Conservation (phyloP, 2,797 vertebrate species). For the Astyanax mexicanus region DNA sequence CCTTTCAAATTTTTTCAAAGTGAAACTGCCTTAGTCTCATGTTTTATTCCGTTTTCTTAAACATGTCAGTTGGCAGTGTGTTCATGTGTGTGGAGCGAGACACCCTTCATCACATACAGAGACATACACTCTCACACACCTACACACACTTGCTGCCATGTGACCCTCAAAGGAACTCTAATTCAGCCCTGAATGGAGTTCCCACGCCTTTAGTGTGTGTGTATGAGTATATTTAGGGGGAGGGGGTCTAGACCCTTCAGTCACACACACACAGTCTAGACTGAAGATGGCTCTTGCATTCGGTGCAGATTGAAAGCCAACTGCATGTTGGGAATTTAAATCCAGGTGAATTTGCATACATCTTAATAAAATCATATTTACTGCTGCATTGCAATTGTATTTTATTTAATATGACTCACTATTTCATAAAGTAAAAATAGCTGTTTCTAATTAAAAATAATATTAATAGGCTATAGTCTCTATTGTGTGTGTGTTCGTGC, state of each 20-base stretch:
- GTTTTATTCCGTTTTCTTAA: slow-evolving; percentile 23
- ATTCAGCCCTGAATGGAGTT: slow-evolving; percentile 79
- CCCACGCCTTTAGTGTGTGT: slow-evolving; percentile 76
- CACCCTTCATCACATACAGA: slow-evolving; percentile 54
- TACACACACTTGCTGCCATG: slow-evolving; percentile 77
- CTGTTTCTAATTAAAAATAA: no score
- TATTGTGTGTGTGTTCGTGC: no score
- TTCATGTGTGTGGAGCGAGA: slow-evolving; percentile 55
- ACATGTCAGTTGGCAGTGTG: slow-evolving; percentile 27
- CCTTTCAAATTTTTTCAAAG: background rate
- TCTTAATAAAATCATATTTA: background rate
- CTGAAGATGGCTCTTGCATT: slow-evolving; percentile 50
- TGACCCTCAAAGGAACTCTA: slow-evolving; percentile 78
- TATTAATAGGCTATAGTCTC: no score
- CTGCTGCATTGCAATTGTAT: no score
- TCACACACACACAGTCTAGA: slow-evolving; percentile 61
- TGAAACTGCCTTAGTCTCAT: slow-evolving; percentile 5
- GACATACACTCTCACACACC: slow-evolving; percentile 58
- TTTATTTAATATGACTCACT: background rate
- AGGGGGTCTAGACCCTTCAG: slow-evolving; percentile 76
- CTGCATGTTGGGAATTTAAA: slow-evolving; percentile 35
- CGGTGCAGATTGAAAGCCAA: slow-evolving; percentile 31
- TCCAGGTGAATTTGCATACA: slow-evolving; percentile 4
- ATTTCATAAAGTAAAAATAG: background rate
- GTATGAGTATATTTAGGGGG: slow-evolving; percentile 65